phyloP scores from a whole-genome alignment of 2,888 invertebrate species.

The Villa cingulata region DNA sequence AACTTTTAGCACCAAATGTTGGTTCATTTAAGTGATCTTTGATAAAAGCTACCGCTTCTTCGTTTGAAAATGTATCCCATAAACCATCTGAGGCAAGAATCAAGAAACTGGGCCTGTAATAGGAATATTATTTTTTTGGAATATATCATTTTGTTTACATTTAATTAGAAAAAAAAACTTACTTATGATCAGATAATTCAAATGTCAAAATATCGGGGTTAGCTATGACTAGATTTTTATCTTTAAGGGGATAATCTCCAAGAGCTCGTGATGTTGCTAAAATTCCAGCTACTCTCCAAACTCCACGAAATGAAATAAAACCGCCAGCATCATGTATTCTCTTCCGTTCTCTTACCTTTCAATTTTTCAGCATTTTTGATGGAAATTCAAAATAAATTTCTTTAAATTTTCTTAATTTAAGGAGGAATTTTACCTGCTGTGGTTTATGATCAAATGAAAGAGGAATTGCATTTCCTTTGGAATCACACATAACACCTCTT shows the following conservation, averaged over 20 bases:
- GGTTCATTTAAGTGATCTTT: conserved; percentile 74
- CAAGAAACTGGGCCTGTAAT: conserved; percentile 59
- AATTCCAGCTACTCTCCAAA: conserved; percentile 92
- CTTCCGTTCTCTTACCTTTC: conserved; percentile 71
- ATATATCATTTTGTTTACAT: neutral
- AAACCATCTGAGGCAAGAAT: conserved; percentile 90
- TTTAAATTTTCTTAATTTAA: neutral
- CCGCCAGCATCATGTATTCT: conserved; percentile 92
- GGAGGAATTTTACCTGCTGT: conserved; percentile 55
- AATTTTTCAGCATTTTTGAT: conserved; percentile 9
- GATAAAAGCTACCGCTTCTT: conserved; percentile 83
- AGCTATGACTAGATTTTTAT: conserved; percentile 84
- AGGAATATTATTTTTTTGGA: neutral
- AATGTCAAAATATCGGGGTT: conserved; percentile 91
- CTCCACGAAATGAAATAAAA: conserved; percentile 87
- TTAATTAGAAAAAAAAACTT: too few species aligned
- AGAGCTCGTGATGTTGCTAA: conserved; percentile 87
- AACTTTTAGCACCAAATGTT: conserved; percentile 80
- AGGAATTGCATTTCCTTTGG: conserved; percentile 76
- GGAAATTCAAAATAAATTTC: neutral
- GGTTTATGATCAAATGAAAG: conserved; percentile 95
- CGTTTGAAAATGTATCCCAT: conserved; percentile 93
- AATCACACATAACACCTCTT: conserved; percentile 88
- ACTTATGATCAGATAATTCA: conserved; percentile 67
- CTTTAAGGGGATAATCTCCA: conserved; percentile 91